These are phyloP conservation scores for Eospalax fontanierii DNA, from an alignment of 2,797 vertebrate species.

Conservation along the genomic window DNA sequence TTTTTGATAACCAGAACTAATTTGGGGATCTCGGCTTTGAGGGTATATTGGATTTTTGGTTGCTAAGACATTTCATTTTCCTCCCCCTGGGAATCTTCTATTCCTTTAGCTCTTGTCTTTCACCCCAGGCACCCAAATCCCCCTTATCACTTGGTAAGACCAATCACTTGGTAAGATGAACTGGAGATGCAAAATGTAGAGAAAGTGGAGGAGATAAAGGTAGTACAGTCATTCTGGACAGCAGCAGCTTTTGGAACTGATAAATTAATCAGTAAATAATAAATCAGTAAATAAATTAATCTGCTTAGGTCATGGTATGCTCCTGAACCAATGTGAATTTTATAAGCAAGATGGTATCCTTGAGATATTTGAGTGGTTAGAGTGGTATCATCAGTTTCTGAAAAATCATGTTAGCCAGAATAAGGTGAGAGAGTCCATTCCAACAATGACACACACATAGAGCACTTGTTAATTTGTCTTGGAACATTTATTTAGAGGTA, in stretches of 20 bases:
- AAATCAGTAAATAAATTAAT: neutral
- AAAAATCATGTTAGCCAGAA: constrained; percentile 48
- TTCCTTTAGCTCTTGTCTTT: constrained; percentile 68
- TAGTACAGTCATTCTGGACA: constrained; percentile 33
- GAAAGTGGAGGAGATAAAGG: constrained; percentile 61
- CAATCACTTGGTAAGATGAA: too few species aligned
- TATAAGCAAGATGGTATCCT: constrained; percentile 26
- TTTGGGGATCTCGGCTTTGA: constrained; percentile 21
- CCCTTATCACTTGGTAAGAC: constrained; percentile 46
- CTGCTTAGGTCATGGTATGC: constrained; percentile 11
- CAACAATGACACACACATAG: constrained; percentile 14
- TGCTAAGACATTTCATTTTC: constrained; percentile 21
- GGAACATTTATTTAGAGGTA: constrained; percentile 62
- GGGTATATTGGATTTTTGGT: constrained; percentile 12
- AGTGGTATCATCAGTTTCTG: constrained; percentile 48
- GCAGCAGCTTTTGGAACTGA: constrained; percentile 40
- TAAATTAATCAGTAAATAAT: constrained; percentile 35
- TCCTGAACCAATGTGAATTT: constrained; percentile 43
- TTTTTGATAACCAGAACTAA: constrained; percentile 27
- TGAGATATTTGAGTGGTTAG: constrained; percentile 35
- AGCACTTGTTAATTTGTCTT: constrained; percentile 66
- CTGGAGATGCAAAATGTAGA: constrained; percentile 43
- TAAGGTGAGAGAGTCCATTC: constrained; percentile 52
- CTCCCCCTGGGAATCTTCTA: neutral
- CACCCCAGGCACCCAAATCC: constrained; percentile 54